These are phyloP conservation scores for Petrocephalus sullivani DNA, from an alignment of 2,797 vertebrate genomes.

Conservation along the genomic window DNA sequence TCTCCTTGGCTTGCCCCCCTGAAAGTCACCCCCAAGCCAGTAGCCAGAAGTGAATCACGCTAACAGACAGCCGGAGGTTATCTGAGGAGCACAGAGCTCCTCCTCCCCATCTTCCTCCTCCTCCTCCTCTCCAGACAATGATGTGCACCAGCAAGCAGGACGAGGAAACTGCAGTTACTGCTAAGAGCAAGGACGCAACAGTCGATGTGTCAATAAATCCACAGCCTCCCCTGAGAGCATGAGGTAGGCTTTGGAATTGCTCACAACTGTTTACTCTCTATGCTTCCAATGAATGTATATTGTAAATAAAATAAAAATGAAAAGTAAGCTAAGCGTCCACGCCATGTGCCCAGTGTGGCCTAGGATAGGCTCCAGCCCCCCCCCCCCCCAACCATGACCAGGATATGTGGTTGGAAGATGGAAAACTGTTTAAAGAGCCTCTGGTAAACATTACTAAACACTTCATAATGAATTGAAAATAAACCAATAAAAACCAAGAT, in stretches of 20 bases:
- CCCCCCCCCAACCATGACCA: too few species aligned
- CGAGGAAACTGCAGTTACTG: not conserved
- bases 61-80: not conserved
- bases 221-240: not conserved
- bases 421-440: too few species aligned
- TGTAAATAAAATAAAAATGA: not conserved
- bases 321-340: not conserved
- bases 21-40: not conserved
- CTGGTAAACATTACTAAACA: not conserved
- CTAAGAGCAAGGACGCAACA: not conserved
- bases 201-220: not conserved
- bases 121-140: not conserved
- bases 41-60: not conserved
- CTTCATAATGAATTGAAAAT: not conserved
- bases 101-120: not conserved
- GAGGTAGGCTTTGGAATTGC: not conserved
- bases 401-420: too few species aligned
- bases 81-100: not conserved
- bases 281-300: not conserved
- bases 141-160: not conserved
- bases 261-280: not conserved
- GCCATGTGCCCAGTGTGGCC: not conserved
- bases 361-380: too few species aligned
- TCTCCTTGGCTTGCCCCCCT: not conserved
- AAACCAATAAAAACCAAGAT: not conserved